A percentile compares a stretch with the other conserved stretches of the same genome.
These are phyloP conservation scores for Larimichthys crocea DNA, from an alignment of 2,113 vertebrate species.

Conservation along the genomic window DNA sequence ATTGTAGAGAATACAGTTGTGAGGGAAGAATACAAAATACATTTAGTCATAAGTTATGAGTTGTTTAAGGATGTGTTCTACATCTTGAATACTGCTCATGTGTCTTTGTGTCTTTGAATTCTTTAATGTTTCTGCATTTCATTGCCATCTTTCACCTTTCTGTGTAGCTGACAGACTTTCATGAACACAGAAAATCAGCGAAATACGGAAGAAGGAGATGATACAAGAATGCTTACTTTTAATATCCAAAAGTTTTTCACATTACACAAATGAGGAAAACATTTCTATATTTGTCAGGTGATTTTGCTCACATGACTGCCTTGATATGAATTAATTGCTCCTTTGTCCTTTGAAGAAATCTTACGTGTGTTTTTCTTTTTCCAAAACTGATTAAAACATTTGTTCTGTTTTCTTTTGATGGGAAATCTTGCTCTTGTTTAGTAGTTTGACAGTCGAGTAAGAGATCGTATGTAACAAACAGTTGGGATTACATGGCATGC, in stretches of 20 bases:
- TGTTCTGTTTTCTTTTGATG: not conserved
- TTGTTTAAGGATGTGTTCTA: slow-evolving; percentile 7
- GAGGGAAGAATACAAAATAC: slow-evolving; percentile 28
- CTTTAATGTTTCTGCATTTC: not conserved
- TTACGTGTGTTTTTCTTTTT: not conserved
- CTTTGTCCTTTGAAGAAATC: not conserved
- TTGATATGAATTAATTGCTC: not conserved
- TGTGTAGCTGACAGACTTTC: not conserved
- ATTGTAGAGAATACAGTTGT: slow-evolving; percentile 24
- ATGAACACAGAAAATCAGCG: not conserved
- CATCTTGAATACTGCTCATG: not conserved
- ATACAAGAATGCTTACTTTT: not conserved
- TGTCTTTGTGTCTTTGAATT: not conserved
- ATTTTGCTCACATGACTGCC: not conserved
- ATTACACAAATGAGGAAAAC: no score
- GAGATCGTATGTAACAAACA: not conserved
- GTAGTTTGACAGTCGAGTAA: not conserved
- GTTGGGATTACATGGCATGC: no score
- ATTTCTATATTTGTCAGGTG: not conserved
- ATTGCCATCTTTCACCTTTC: not conserved
- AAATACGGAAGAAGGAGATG: not conserved
- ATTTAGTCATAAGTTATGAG: not conserved
- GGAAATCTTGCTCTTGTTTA: not conserved
- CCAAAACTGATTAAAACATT: not conserved
- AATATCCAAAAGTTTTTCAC: not conserved